Evolutionary conservation across 2,797 vertebrate species (phyloP).

Genomic region (Eulemur mongoz): DNA sequence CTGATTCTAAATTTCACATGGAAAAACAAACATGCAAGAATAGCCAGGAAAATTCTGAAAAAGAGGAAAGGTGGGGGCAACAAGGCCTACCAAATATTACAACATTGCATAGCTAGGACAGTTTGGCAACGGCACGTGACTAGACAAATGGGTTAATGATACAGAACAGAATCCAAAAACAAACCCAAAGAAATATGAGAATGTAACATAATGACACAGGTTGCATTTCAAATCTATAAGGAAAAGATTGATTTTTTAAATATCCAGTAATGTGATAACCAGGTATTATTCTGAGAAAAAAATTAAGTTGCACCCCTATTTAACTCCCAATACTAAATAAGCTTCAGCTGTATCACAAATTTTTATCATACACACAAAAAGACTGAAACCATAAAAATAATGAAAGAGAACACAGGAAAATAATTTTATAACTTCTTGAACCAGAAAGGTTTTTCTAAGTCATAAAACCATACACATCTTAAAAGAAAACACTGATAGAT

Average conservation of each 20-base stretch:
- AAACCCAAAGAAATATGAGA: not conserved
- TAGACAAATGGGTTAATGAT: not conserved
- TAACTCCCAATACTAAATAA: not conserved
- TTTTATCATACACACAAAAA: not conserved
- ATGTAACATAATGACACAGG: not conserved
- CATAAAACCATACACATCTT: not conserved
- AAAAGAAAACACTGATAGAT: not conserved
- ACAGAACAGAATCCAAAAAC: not conserved
- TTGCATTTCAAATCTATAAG: not conserved
- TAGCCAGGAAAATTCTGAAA: constrained; percentile 14
- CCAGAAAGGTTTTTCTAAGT: not conserved
- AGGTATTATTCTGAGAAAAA: not conserved
- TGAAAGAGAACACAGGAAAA: not conserved
- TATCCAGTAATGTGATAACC: not conserved
- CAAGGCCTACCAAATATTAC: constrained; percentile 28
- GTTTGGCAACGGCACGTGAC: not conserved
- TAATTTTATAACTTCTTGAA: not conserved
- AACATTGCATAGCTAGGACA: not conserved
- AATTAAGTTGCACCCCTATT: not conserved
- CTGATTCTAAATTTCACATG: constrained; percentile 39
- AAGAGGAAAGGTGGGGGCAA: not conserved
- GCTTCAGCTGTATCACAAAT: not conserved
- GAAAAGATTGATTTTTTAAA: not conserved
- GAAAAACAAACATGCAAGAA: constrained; percentile 58
- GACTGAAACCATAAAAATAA: not conserved